A percentile compares a stretch with the other conserved stretches of the same genome.
Evolutionary conservation across 2,113 vertebrate genomes (phyloP).

Genomic region (Dunckerocampus dactyliophorus): DNA sequence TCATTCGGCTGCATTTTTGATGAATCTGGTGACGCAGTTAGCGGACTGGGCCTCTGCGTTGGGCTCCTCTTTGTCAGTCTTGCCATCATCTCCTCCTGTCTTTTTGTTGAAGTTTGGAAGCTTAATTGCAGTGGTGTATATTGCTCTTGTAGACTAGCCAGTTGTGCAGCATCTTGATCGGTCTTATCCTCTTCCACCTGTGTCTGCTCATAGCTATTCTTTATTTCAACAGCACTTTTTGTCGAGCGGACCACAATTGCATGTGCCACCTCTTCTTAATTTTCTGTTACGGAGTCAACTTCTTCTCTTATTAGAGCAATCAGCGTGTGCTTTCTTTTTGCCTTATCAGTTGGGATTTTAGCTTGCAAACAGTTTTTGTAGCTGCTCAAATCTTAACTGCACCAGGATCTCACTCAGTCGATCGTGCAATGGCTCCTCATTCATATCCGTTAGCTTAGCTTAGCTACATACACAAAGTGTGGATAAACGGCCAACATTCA

Average conservation of each 20-base stretch:
- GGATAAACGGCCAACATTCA: no score
- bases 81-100: not conserved
- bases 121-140: not conserved
- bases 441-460: no score
- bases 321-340: no score
- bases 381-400: no score
- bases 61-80: not conserved
- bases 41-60: no score
- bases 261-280: not conserved
- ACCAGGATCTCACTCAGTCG: no score
- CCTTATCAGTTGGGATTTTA: no score
- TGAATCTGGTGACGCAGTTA: no score
- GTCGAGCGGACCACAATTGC: not conserved
- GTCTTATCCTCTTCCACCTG: not conserved
- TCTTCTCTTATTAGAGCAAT: not conserved
- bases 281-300: not conserved
- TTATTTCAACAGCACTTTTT: not conserved
- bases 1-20: no score
- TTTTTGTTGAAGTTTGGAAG: not conserved
- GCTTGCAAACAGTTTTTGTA: no score
- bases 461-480: no score
- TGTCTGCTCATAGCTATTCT: not conserved
- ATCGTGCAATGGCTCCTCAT: no score
- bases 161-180: not conserved
- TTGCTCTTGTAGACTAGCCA: not conserved